Percentiles rank a stretch among this genome's conserved stretches.
Conservation (phyloP, 2,113 vertebrate species). For the Mionectes macconnelli region DNA sequence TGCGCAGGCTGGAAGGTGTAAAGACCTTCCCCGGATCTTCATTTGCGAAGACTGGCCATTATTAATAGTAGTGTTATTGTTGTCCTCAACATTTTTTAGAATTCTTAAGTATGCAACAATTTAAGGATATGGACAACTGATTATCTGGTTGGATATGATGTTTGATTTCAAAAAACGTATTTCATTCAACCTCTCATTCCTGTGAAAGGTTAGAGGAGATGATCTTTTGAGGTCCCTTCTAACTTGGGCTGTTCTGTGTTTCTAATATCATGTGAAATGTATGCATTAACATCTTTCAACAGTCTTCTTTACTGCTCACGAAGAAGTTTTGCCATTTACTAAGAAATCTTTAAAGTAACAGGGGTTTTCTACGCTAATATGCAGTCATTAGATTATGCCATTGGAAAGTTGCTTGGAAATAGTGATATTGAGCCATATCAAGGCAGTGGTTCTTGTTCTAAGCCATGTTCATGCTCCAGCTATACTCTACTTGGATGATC, state of each 20-base stretch:
- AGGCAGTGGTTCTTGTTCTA: neutral
- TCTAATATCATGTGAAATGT: neutral
- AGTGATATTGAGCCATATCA: neutral
- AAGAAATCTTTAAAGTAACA: neutral
- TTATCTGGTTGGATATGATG: neutral
- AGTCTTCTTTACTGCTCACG: neutral
- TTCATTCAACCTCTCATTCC: neutral
- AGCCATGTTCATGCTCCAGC: neutral
- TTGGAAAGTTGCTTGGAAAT: neutral
- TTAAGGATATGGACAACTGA: neutral
- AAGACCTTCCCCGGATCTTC: too few relatives aligned
- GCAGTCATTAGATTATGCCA: accelerated
- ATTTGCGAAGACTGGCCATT: too few relatives aligned
- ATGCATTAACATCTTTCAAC: neutral
- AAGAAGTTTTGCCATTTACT: neutral
- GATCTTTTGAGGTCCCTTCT: neutral
- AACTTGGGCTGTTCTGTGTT: neutral
- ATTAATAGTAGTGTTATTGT: neutral
- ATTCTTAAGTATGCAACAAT: neutral
- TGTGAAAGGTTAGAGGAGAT: neutral
- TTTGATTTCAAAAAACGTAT: conserved; percentile 14
- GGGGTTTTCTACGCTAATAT: neutral
- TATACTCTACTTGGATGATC: neutral
- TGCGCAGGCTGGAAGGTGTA: too few relatives aligned
- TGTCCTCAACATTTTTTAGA: neutral